Base-by-base conservation (phyloP, 2,113 vertebrate species). In the Catharus minimus region DNA sequence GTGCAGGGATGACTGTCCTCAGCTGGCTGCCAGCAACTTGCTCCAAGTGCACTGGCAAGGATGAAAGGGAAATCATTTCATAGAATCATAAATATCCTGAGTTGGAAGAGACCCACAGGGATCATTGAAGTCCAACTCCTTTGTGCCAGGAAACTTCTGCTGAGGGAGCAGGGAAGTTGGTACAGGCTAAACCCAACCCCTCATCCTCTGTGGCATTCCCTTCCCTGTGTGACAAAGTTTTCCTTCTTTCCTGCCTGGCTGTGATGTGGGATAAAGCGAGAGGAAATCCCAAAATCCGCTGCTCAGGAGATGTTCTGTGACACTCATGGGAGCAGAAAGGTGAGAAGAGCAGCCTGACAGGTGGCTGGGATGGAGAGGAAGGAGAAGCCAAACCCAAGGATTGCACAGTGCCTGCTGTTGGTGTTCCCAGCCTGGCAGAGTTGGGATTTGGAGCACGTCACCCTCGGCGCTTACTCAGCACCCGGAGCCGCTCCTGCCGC, bases 351-450 rank as follows among this genome's bases (percentile, higher is more conserved):
- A 22, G 72, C 21, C n/a, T n/a, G 53, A 2, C 23, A 11, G 41
- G 41, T 50, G 39, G 32, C 46, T 38, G 73, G 57, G 21, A 4
- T 10, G 44, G 55, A 80, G 39, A 16, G 10, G 5, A 27, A 38
- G 78, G 72, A 62, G 60, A 57, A 27, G 44, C 75, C 75, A 21
- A 32, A 8, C 6, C 17, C 44, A 1, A 11, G 61, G 52, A 30
- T 71, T 46, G 28, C 43, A 3, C 17, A 68, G 28, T 20, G n/a
- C 28, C 3, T 4, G 13, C 33, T 4, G 22, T 2, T 3, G 22
- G 15, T 12, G 36, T 64, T 78, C 38, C 71, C 36, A 0, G 32
- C 28, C 8, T 4, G 0, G 4, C 2, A 0, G 28, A 3, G 23
- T 7, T 11, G 2, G 27, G 44, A 20, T 52, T 22, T 13, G 17